Evolutionary conservation across 2,797 vertebrate genomes (phyloP).

Genomic region (Lepilemur septentrionalis): DNA sequence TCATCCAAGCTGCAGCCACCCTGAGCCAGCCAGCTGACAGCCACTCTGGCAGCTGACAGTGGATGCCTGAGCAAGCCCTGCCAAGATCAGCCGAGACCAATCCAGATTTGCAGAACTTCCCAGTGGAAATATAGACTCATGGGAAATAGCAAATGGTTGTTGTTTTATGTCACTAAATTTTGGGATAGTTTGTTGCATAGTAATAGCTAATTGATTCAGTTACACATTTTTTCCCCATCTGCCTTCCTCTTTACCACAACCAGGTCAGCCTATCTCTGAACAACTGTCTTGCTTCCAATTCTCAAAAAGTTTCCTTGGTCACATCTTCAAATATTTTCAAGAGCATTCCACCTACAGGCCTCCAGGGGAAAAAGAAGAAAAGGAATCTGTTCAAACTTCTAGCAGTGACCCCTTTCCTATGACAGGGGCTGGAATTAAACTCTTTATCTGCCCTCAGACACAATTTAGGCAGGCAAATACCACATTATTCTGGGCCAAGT

Average conservation of each 20-base stretch:
- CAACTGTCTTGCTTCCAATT: background rate
- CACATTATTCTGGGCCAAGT: background rate
- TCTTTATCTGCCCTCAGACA: background rate
- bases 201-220: background rate
- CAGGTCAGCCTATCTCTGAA: background rate
- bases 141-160: background rate
- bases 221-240: background rate
- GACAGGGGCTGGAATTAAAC: background rate
- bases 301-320: background rate
- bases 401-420: background rate
- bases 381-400: background rate
- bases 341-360: background rate
- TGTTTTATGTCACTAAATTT: background rate
- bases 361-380: background rate
- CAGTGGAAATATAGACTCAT: background rate
- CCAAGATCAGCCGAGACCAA: background rate
- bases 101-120: background rate
- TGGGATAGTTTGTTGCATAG: background rate
- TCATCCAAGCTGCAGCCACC: background rate
- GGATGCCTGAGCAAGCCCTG: background rate
- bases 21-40: background rate
- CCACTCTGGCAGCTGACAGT: background rate
- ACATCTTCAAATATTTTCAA: background rate
- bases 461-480: background rate
- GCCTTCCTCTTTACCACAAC: background rate